Evolutionary conservation across 1,140 invertebrate species (phyloP), one percentile per base, ranked within the genome.

Genomic region (Neocloeon triangulifer): DNA sequence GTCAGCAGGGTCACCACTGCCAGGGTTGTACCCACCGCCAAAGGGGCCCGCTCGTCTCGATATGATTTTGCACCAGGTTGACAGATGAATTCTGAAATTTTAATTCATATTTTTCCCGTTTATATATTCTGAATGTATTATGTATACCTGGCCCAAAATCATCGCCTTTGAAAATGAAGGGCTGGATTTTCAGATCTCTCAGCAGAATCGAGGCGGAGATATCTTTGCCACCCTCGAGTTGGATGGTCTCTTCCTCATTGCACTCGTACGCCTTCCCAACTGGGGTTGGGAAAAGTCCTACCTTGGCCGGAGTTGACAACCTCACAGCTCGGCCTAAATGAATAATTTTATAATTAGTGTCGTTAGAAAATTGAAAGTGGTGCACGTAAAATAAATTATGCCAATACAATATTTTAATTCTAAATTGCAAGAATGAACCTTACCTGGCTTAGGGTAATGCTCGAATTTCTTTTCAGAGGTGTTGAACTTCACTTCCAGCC

Each of bases 11-110:
- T 74, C 1, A 74, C 69, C 16, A 79, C 64, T 2, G 81, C 78
- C 14, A 88, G 48, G 0, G 77, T 76, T n/a, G 77, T 79, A 4
- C 82, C 82, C 1, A 88, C 80, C 2, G 80, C 76, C 3, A 88
- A 62, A 0, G 81, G 80, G 1, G 81, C 79, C 0, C 78, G 76
- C 48, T 88, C 81, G 42, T 81, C 78, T n/a, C 70, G 50, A 31
- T 56, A 43, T 0, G 41, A 30, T 8, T 41, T 46, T 34, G 43
- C 46, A 6, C 36, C 37, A 5, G 43, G 39, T 5, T 42, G 34
- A 37, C 49, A 50, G 30, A 37, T 39, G 37, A 45, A 47, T 31
- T 43, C 45, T 49, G 29, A 17, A 42, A 36, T 21, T 23, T 23
- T 23, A 8, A 8, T 23, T n/a, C n/a, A n/a, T n/a, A n/a, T n/a